A percentile compares a stretch with the other conserved stretches of the same genome.
These are phyloP conservation scores for Silurus asotus DNA, from an alignment of 2,113 vertebrate species.

Conservation along the genomic window DNA sequence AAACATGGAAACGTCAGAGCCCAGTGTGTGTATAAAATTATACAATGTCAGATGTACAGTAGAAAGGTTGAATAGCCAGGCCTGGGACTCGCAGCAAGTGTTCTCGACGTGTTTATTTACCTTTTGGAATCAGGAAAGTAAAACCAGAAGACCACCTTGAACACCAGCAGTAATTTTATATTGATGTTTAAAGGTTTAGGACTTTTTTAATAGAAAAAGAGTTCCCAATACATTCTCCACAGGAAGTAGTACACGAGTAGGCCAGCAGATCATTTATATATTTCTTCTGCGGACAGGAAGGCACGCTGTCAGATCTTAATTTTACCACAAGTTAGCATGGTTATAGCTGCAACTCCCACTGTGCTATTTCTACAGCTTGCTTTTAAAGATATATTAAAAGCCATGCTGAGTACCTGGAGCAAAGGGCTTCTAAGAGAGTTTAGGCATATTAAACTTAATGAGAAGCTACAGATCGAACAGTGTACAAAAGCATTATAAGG, in stretches of 20 bases:
- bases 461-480: slow-evolving; percentile 11
- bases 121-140: slow-evolving; percentile 45
- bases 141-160: slow-evolving; percentile 53
- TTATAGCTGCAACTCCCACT: neutral
- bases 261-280: slow-evolving; percentile 34
- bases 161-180: slow-evolving; percentile 35
- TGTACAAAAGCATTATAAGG: neutral
- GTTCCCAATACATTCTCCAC: slow-evolving; percentile 3
- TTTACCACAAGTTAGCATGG: neutral
- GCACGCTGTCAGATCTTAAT: slow-evolving; percentile 36
- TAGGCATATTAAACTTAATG: slow-evolving; percentile 10
- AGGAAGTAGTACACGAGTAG: slow-evolving; percentile 33
- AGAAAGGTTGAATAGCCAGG: slow-evolving; percentile 28
- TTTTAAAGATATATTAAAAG: slow-evolving; percentile 36
- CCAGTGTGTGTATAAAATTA: slow-evolving; percentile 38
- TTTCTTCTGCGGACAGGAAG: slow-evolving; percentile 34
- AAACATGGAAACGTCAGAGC: slow-evolving; percentile 59
- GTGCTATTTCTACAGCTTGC: slow-evolving; percentile 18
- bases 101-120: slow-evolving; percentile 48
- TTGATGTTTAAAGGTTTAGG: slow-evolving; percentile 49
- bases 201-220: slow-evolving; percentile 29
- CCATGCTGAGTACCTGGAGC: neutral
- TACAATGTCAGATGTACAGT: slow-evolving; percentile 61
- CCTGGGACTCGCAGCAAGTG: slow-evolving; percentile 13
- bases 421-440: neutral